Percentiles rank a stretch among this genome's conserved stretches.
Evolutionary conservation across 2,888 invertebrate species (phyloP).

Genomic region (Portevinia maculata): DNA sequence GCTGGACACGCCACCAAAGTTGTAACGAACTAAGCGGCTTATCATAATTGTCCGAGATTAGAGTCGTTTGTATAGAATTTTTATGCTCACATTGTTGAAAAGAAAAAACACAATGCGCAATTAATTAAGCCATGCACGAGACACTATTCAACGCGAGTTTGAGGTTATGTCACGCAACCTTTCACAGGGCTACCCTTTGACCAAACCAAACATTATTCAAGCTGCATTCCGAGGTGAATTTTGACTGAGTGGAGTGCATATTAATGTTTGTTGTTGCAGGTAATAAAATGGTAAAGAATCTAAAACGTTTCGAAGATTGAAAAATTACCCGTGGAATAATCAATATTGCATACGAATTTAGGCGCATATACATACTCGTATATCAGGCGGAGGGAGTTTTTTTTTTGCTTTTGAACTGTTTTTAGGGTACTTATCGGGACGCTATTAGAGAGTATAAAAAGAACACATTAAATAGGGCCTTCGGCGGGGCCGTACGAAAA

Average conservation of each 20-base stretch:
- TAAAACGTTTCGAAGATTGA: slow-evolving; percentile 19
- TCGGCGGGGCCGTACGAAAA: no score
- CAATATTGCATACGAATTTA: slow-evolving; percentile 2
- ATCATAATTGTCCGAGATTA: slow-evolving; percentile 64
- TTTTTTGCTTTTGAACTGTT: no score
- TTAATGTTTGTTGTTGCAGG: slow-evolving; percentile 39
- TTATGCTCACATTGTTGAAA: slow-evolving; percentile 43
- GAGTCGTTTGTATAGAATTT: slow-evolving; percentile 32
- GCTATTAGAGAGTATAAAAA: no score
- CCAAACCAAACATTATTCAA: slow-evolving; percentile 12
- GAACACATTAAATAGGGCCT: no score
- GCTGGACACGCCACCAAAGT: slow-evolving; percentile 34
- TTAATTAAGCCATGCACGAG: slow-evolving; percentile 60
- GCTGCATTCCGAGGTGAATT: background rate
- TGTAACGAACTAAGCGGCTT: slow-evolving; percentile 58
- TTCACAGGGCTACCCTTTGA: background rate
- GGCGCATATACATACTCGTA: no score
- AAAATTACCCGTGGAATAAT: slow-evolving; percentile 7
- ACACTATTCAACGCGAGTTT: slow-evolving; percentile 35
- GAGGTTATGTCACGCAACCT: slow-evolving; percentile 42
- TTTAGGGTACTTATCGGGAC: no score
- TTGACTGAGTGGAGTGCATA: background rate
- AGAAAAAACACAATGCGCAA: slow-evolving; percentile 47
- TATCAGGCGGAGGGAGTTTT: no score
- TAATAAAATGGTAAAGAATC: slow-evolving; percentile 21